Evolutionary conservation across 2,113 vertebrate genomes (phyloP), one percentile per base, ranked within the genome.

Genomic region (Xiphias gladius): DNA sequence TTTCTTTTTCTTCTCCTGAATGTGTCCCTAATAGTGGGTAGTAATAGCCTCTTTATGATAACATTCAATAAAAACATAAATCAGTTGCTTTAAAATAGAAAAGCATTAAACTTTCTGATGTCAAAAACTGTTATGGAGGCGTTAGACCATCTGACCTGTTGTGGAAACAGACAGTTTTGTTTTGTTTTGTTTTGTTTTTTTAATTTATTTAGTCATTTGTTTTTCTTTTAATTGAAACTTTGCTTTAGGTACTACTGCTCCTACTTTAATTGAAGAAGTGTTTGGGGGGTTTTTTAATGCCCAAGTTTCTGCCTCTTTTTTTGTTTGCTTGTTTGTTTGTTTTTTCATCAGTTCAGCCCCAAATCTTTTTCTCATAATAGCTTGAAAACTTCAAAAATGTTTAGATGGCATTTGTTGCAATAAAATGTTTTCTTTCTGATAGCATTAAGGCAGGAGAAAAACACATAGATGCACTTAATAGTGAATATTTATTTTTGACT

Each of bases 401-500:
- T 7, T 35, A 58, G 16, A 7, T 12, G 48, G 30, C 4, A 4
- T 48, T 63, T 48, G 37, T 66, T 70, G n/a, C 37, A 66, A 13
- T 57, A 52, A 26, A 26, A 46, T 46, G 26, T 54, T 66, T 62
- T 58, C 3, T 4, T 52, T 1, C 67, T 74, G 57, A 26, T 57
- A 50, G 13, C n/a, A n/a, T 43, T 26, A 76, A 30, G 10, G 30
- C 30, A 64, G 55, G 16, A 48, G 14, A 62, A 73, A 58, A 30
- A 26, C 11, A 5, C 13, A 19, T 55, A 35, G 64, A 62, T 70
- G 46, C 48, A 32, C 13, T 48, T 55, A 64, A 26, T 46, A 28
- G n/a, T 67, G n/a, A 73, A 12, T 78, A 54, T 50, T 54, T 69
- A n/a, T 62, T 74, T 62, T 64, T 20, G 48, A 8, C 70, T 76